These are phyloP conservation scores for Riptortus pedestris DNA, from an alignment of 1,140 invertebrate species.

Conservation along the genomic window DNA sequence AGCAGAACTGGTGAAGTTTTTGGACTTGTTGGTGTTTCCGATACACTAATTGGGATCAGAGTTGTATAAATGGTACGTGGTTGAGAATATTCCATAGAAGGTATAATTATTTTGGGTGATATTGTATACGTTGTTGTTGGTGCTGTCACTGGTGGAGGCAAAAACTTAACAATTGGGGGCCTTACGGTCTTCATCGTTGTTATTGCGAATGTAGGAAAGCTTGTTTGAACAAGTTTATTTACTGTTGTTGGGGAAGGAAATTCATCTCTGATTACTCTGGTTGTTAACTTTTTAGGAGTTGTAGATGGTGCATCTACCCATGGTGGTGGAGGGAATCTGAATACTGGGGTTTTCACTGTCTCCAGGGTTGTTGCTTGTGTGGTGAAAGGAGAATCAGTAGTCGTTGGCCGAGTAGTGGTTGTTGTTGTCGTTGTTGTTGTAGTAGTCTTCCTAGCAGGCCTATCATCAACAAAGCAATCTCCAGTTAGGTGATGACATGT, in stretches of 20 bases:
- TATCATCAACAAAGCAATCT: constrained; percentile 40
- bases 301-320: background rate
- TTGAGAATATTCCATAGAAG: too few relatives aligned
- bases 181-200: too few relatives aligned
- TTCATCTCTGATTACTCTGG: background rate
- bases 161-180: background rate
- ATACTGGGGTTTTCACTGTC: background rate
- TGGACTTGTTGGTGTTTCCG: too few relatives aligned
- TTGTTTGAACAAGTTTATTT: background rate
- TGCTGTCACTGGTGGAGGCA: background rate
- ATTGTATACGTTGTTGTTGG: too few relatives aligned
- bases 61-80: too few relatives aligned
- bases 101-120: too few relatives aligned
- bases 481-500: constrained; percentile 65
- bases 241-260: background rate
- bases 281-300: background rate
- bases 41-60: too few relatives aligned
- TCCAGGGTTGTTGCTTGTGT: background rate
- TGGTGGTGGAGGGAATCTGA: constrained; percentile 4
- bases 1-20: too few relatives aligned
- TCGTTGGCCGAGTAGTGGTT: background rate
- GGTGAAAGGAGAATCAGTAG: background rate
- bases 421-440: constrained; percentile 12
- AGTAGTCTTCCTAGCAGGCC: constrained; percentile 8
- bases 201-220: background rate